phyloP scores from a whole-genome alignment of 2,888 invertebrate genomes.

The Tholera decimalis region DNA sequence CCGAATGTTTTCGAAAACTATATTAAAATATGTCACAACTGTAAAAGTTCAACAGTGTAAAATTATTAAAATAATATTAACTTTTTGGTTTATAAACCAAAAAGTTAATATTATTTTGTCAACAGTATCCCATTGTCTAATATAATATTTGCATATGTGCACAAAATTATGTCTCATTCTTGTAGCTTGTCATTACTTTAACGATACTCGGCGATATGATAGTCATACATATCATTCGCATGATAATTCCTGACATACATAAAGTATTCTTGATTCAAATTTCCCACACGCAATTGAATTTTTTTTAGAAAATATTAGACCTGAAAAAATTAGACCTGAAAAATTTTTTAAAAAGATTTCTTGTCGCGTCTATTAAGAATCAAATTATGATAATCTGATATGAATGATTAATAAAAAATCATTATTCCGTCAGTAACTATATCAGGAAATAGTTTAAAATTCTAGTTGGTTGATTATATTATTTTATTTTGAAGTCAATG shows the following conservation, averaged over 20 bases:
- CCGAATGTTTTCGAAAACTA: slow-evolving; percentile 18
- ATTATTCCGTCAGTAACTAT: neutral
- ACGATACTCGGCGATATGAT: slow-evolving; percentile 62
- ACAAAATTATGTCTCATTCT: slow-evolving; percentile 32
- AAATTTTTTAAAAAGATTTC: slow-evolving; percentile 21
- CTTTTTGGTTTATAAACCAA: neutral
- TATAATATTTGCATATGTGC: slow-evolving; percentile 11
- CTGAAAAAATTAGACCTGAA: slow-evolving; percentile 25
- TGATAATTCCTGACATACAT: slow-evolving; percentile 59
- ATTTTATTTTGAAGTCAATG: slow-evolving; percentile 12
- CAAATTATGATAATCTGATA: slow-evolving; percentile 7
- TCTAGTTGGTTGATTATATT: neutral
- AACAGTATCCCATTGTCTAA: slow-evolving; percentile 29
- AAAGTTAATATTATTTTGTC: too few species aligned
- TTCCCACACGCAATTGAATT: slow-evolving; percentile 70
- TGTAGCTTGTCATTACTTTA: slow-evolving; percentile 36
- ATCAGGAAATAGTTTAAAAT: slow-evolving; percentile 16
- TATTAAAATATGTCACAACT: slow-evolving; percentile 2
- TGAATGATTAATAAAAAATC: slow-evolving; percentile 18
- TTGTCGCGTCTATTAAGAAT: slow-evolving; percentile 1
- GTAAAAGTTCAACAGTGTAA: neutral
- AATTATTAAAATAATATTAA: neutral
- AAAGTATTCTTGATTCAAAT: slow-evolving; percentile 62
- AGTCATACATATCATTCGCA: slow-evolving; percentile 50
- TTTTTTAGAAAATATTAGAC: slow-evolving; percentile 50